phyloP scores from a whole-genome alignment of 1,140 invertebrate genomes.

The Atta cephalotes region DNA sequence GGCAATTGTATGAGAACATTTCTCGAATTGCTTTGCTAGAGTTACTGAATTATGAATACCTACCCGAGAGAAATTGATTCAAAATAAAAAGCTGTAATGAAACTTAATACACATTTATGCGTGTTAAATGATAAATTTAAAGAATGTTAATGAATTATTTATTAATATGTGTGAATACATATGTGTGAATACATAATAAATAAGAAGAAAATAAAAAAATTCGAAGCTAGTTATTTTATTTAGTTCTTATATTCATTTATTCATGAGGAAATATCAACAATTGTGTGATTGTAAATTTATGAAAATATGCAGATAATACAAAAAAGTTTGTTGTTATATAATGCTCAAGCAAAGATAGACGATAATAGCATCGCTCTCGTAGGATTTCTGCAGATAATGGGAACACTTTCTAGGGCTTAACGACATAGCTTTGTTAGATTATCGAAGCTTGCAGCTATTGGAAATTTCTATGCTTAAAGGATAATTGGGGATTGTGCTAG shows the following conservation, averaged over 20 bases:
- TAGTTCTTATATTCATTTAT: not conserved
- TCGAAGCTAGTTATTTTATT: not conserved
- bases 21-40: conserved; percentile 29
- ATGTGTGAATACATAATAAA: no score
- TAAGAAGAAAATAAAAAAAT: not conserved
- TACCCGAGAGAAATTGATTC: not conserved
- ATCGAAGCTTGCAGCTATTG: conserved; percentile 55
- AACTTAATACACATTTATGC: not conserved
- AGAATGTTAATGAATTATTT: not conserved
- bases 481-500: conserved; percentile 49
- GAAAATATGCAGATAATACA: not conserved
- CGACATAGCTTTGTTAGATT: conserved; percentile 57
- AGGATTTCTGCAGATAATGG: conserved; percentile 54
- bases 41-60: conserved; percentile 3
- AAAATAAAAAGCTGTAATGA: not conserved
- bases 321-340: conserved; percentile 10
- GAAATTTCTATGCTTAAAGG: conserved; percentile 60
- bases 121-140: not conserved
- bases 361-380: conserved; percentile 35
- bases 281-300: not conserved
- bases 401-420: conserved; percentile 53
- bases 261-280: not conserved
- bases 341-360: conserved; percentile 9
- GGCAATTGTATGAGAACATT: conserved; percentile 17
- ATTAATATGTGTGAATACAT: no score